Evolutionary conservation across 2,113 vertebrate genomes (phyloP).

Genomic region (Harpagus bidentatus): DNA sequence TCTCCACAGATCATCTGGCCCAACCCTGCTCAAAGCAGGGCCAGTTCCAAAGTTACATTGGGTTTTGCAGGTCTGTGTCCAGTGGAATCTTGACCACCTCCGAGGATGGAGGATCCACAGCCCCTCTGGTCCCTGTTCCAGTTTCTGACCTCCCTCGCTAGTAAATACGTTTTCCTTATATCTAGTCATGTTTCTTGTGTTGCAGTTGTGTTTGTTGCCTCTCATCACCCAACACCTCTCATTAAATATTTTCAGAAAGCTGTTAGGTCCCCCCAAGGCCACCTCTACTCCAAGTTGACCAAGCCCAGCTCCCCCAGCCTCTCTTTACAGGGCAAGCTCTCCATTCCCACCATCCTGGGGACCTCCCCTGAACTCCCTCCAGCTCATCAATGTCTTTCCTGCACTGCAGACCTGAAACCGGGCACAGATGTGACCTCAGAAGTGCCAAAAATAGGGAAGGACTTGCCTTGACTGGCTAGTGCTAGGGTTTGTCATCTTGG

Average conservation of each 20-base stretch:
- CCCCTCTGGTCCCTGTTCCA: neutral
- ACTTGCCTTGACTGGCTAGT: neutral
- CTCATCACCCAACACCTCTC: neutral
- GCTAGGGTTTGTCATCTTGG: neutral
- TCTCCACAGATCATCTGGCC: neutral
- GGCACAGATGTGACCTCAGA: neutral
- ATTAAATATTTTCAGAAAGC: neutral
- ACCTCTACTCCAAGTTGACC: neutral
- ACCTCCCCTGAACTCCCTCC: neutral
- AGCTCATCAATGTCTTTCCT: neutral
- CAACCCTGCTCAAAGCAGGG: neutral
- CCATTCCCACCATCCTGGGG: neutral
- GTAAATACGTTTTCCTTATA: neutral
- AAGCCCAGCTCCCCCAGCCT: neutral
- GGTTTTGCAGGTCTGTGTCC: neutral
- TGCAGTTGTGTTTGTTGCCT: neutral
- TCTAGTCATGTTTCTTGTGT: fast-evolving
- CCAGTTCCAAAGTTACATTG: neutral
- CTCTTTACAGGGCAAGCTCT: fast-evolving
- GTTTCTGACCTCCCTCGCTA: neutral
- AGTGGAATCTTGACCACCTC: neutral
- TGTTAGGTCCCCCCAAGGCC: neutral
- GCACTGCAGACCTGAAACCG: neutral
- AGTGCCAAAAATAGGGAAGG: neutral
- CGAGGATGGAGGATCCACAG: neutral